Base-by-base conservation (phyloP, 2,797 vertebrate genomes). In the Myoxocephalus aenaeus region DNA sequence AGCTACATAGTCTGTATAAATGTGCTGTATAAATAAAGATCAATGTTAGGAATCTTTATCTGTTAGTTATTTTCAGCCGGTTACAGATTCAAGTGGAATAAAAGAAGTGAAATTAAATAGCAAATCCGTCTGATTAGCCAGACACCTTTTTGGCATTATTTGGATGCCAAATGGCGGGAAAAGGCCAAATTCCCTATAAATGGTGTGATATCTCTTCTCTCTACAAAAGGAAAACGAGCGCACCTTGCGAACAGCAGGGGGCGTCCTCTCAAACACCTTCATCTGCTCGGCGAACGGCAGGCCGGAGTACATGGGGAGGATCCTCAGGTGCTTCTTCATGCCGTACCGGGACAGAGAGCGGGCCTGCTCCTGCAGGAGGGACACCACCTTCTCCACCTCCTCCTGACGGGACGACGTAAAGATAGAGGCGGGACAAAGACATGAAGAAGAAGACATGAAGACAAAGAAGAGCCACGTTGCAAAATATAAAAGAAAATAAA, bases 221-320 rank as follows among this genome's bases (percentile, higher is more conserved):
- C 10, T 42, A 62, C 2, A 8, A 48, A 66, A 20, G 12, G 3
- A 70, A 65, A 48, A 46, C 8, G 46, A 40, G 53, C 71, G 94
- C 87, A 99, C 98, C 97, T 99, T 99, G 72, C 98, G 96, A 77
- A 99, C 97, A 63, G 93, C 96, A 80, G 90, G 93, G 8, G 98
- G 94, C 56, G 94, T 89, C 70, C 98, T 95, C 82, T 99, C 98
- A 90, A 99, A 99, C 65, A 99, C 96, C 65, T 97, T 98, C 96
- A 99, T 97, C 84, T 99, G 98, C 36, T 99, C 98, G 9, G 95
- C 89, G 67, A 97, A 96, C 29, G 97, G 98, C 51, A 99, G 94
- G 12, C 98, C 97, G 0, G 98, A 97, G 0, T 98, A 99, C 98
- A 99, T 99, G 75, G 98, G 98, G 62, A 99, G 93, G 65, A 99